Evolutionary conservation across 92 coral and sea anemone species (phyloP).

Genomic region (Nematostella vectensis): DNA sequence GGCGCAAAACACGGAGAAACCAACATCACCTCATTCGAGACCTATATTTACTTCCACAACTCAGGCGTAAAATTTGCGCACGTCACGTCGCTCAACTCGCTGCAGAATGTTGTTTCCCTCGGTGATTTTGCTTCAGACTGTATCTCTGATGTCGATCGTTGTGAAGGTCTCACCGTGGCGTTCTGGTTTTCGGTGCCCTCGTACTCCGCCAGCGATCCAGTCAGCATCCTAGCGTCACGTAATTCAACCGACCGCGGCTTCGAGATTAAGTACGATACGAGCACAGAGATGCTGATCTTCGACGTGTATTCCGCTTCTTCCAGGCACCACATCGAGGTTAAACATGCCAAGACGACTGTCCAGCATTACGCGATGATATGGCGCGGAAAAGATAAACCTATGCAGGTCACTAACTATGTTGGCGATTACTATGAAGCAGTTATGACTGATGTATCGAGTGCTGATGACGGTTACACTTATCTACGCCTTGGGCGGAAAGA

Average conservation of each 20-base stretch:
- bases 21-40: conserved; percentile 5
- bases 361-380: conserved; percentile 27
- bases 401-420: not conserved
- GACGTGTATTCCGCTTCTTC: not conserved
- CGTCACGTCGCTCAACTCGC: too few relatives aligned
- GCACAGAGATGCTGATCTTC: not conserved
- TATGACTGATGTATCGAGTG: not conserved
- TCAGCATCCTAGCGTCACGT: conserved; percentile 13
- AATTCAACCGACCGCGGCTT: conserved; percentile 12
- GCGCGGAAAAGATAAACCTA: conserved; percentile 8
- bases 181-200: conserved; percentile 30
- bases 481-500: not conserved
- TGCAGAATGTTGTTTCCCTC: conserved; percentile 26
- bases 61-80: too few relatives aligned
- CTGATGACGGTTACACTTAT: not conserved
- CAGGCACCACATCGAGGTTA: not conserved
- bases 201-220: not conserved
- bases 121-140: conserved; percentile 54
- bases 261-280: not conserved
- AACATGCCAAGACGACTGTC: conserved; percentile 1
- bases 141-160: conserved; percentile 37
- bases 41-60: too few relatives aligned
- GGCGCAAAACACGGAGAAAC: conserved; percentile 45
- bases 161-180: conserved; percentile 45
- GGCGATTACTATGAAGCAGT: not conserved